phyloP scores from a whole-genome alignment of 2,113 vertebrate species.

The Vombatus ursinus region DNA sequence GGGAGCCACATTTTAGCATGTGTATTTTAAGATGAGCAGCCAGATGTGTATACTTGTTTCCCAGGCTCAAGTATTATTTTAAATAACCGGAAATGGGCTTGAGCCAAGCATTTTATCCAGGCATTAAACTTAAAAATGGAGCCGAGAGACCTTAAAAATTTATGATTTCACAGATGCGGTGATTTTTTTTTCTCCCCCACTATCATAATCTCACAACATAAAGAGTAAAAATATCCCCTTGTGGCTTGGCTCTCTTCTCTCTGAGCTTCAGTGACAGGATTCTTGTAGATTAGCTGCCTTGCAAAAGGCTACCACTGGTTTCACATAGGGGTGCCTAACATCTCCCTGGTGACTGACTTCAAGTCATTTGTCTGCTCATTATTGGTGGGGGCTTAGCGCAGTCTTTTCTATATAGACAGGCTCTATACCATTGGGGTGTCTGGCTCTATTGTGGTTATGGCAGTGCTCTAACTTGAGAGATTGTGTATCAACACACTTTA shows the following conservation, averaged over 20 bases:
- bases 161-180: conserved; percentile 74
- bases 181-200: conserved; percentile 64
- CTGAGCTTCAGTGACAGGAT: not conserved
- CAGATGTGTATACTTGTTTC: conserved; percentile 70
- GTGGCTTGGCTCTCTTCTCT: conserved; percentile 47
- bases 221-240: conserved; percentile 57
- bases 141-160: conserved; percentile 78
- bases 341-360: not conserved
- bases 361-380: not conserved
- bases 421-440: rapidly evolving
- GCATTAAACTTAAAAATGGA: conserved; percentile 79
- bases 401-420: rapidly evolving
- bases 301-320: not conserved
- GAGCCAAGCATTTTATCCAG: conserved; percentile 77
- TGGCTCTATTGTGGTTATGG: conserved; percentile 43
- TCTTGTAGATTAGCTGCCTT: not conserved
- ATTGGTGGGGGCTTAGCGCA: not conserved
- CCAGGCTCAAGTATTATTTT: conserved; percentile 70
- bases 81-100: conserved; percentile 76
- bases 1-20: conserved; percentile 44
- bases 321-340: not conserved
- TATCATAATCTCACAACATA: conserved; percentile 66
- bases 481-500: conserved; percentile 45
- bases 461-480: conserved; percentile 43
- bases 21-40: conserved; percentile 53